Conservation (phyloP, 2,888 invertebrate genomes). For the Celastrina argiolus region DNA sequence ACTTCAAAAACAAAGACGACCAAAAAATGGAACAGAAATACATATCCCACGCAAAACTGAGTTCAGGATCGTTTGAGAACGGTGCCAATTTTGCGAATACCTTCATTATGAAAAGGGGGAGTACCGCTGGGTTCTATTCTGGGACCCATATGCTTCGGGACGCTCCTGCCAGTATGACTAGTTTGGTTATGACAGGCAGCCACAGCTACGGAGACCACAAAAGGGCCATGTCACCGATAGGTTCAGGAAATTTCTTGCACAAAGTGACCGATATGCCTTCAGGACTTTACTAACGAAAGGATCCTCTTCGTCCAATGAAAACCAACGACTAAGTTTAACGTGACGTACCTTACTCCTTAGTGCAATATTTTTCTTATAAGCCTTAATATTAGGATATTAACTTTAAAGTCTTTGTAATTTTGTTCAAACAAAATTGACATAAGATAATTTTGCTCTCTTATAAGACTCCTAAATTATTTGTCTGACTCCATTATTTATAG, state of each 20-base stretch:
- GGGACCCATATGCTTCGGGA: constrained; percentile 73
- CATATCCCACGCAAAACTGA: constrained; percentile 37
- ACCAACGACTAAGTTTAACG: constrained; percentile 74
- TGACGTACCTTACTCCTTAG: constrained; percentile 64
- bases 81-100: constrained; percentile 59
- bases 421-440: constrained; percentile 72
- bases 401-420: constrained; percentile 68
- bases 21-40: constrained; percentile 41
- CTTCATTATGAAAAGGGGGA: constrained; percentile 80
- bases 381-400: constrained; percentile 7
- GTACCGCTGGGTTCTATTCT: constrained; percentile 81
- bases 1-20: constrained; percentile 54
- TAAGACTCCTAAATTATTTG: constrained; percentile 1
- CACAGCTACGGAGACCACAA: constrained; percentile 69
- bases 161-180: constrained; percentile 70
- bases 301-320: constrained; percentile 46
- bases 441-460: constrained; percentile 47
- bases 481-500: neutral
- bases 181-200: constrained; percentile 63
- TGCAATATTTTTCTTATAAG: constrained; percentile 60
- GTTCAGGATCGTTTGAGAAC: constrained; percentile 54
- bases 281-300: constrained; percentile 81
- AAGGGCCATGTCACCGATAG: constrained; percentile 61
- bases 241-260: constrained; percentile 59
- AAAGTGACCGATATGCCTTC: constrained; percentile 86